phyloP scores from a whole-genome alignment of 1,140 invertebrate genomes.

The Lucilia sericata region DNA sequence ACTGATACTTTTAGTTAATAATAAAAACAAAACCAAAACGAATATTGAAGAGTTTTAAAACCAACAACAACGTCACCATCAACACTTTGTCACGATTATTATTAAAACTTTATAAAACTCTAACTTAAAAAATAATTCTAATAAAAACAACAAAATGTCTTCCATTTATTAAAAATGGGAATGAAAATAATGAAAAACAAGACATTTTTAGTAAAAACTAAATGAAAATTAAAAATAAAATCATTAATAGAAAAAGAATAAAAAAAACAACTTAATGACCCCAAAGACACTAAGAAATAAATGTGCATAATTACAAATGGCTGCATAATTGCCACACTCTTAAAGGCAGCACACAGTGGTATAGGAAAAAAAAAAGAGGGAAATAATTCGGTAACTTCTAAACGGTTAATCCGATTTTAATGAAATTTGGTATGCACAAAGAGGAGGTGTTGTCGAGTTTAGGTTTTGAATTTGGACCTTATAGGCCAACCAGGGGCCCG shows the following conservation, averaged over 20 bases:
- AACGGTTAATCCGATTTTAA: no score
- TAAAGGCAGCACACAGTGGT: neutral
- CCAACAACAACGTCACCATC: neutral
- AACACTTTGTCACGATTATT: constrained; percentile 26
- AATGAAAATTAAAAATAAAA: neutral
- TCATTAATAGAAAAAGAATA: neutral
- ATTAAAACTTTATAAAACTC: neutral
- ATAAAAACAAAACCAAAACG: neutral
- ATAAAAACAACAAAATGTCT: neutral
- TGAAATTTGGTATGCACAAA: no score
- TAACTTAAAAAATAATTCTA: neutral
- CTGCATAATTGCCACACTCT: constrained; percentile 2
- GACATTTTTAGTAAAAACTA: neutral
- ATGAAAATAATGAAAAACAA: constrained; percentile 2
- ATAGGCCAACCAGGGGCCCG: no score
- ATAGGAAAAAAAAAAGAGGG: no score
- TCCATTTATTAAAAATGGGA: neutral
- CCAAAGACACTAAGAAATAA: neutral
- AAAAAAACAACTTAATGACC: constrained; percentile 5
- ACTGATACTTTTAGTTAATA: neutral
- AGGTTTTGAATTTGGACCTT: no score
- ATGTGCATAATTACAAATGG: constrained; percentile 19
- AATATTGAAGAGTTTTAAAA: neutral
- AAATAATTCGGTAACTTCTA: no score
- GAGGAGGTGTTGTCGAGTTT: no score